Conservation (phyloP, 2,113 vertebrate species). For the Cacatua alba region DNA sequence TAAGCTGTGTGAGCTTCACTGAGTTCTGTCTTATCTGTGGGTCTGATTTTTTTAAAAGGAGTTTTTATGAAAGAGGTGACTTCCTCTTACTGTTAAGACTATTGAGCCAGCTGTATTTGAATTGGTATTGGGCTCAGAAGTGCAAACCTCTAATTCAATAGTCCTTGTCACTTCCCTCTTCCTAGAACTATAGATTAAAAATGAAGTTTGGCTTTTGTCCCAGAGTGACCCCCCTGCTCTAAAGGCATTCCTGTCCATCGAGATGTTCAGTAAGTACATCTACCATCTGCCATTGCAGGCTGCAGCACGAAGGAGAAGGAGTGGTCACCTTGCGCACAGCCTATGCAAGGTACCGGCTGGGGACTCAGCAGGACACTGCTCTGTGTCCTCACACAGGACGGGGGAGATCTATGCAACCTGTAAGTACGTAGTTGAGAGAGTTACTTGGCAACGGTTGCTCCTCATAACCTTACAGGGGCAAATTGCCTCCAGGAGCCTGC, state of each 20-base stretch:
- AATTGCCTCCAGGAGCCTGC: neutral
- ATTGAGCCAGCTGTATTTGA: neutral
- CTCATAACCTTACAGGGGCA: neutral
- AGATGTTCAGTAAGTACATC: no score
- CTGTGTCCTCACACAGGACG: accelerated
- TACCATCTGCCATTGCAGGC: neutral
- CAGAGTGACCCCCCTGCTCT: neutral
- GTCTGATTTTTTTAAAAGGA: neutral
- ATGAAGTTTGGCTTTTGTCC: neutral
- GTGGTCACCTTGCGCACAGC: neutral
- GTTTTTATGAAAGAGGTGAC: neutral
- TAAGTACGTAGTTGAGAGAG: no score
- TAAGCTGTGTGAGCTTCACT: neutral
- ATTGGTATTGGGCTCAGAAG: neutral
- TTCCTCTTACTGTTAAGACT: neutral
- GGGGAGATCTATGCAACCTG: no score
- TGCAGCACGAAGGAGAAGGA: neutral
- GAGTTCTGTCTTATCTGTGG: neutral
- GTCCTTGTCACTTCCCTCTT: neutral
- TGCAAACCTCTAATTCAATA: neutral
- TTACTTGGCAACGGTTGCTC: neutral
- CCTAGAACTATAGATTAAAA: neutral
- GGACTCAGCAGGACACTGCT: accelerated
- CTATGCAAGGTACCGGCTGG: accelerated
- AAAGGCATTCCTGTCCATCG: neutral